phyloP scores from a whole-genome alignment of 2,888 invertebrate genomes.

The Osedax frankpressi region DNA sequence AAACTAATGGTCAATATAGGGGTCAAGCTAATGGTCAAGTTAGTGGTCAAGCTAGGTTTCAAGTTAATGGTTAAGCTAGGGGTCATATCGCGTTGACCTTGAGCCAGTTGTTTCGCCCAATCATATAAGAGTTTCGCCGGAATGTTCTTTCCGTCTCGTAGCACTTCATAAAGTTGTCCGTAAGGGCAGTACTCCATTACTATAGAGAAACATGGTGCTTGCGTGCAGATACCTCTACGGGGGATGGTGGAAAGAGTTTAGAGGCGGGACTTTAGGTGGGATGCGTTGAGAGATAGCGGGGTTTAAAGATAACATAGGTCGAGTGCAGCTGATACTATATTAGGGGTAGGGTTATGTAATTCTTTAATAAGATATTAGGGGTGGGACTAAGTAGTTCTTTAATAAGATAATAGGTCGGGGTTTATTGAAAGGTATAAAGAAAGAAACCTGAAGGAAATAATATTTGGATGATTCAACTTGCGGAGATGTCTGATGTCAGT shows the following conservation, averaged over 20 bases:
- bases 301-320: too few species aligned
- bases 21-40: too few species aligned
- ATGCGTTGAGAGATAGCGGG: too few species aligned
- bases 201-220: constrained; percentile 79
- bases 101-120: constrained; percentile 89
- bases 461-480: constrained; percentile 86
- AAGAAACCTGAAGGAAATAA: constrained; percentile 66
- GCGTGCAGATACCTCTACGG: constrained; percentile 80
- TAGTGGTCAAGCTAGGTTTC: too few species aligned
- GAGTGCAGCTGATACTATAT: constrained; percentile 72
- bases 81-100: too few species aligned
- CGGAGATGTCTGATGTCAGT: constrained; percentile 80
- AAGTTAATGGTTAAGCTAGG: too few species aligned
- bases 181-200: constrained; percentile 97
- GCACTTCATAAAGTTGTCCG: constrained; percentile 80
- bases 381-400: neutral
- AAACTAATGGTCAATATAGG: too few species aligned
- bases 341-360: constrained; percentile 63
- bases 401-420: neutral
- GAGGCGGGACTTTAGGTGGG: neutral
- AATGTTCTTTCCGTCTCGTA: constrained; percentile 69
- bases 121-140: constrained; percentile 72
- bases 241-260: too few species aligned
- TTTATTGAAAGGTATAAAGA: too few species aligned
- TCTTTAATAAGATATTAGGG: neutral